Evolutionary conservation across 2,797 vertebrate genomes (phyloP).

Genomic region (Myotis pilosus): DNA sequence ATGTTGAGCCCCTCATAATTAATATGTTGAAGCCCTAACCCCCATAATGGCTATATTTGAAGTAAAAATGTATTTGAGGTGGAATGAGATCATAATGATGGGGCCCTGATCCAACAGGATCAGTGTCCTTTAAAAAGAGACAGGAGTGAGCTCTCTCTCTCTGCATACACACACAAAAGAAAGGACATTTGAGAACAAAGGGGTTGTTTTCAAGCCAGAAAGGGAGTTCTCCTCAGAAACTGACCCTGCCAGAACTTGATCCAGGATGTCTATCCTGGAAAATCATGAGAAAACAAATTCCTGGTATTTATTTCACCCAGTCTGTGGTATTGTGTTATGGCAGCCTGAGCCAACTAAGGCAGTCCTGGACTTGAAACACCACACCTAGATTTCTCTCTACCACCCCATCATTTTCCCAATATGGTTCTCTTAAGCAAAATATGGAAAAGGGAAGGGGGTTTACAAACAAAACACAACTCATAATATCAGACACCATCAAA

Average conservation of each 20-base stretch:
- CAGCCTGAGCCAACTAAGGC: not conserved
- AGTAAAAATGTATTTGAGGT: not conserved
- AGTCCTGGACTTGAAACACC: not conserved
- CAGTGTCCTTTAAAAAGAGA: not conserved
- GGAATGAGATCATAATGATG: not conserved
- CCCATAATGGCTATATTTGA: not conserved
- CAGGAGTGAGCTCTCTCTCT: not conserved
- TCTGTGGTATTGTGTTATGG: not conserved
- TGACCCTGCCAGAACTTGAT: not conserved
- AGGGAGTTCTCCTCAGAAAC: not conserved
- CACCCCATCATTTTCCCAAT: not conserved
- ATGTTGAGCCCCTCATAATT: not conserved
- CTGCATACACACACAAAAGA: not conserved
- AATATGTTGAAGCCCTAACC: not conserved
- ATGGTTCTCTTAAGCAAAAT: not conserved
- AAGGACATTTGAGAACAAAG: not conserved
- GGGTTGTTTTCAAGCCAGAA: not conserved
- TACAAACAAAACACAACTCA: not conserved
- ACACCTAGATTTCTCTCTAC: not conserved
- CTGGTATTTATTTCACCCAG: not conserved
- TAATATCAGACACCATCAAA: not conserved
- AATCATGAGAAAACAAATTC: not conserved
- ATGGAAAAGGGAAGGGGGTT: not conserved
- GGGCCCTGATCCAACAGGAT: not conserved
- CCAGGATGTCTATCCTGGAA: not conserved